Evolutionary conservation across 2,797 vertebrate species (phyloP).

Genomic region (Channallabes apus): DNA sequence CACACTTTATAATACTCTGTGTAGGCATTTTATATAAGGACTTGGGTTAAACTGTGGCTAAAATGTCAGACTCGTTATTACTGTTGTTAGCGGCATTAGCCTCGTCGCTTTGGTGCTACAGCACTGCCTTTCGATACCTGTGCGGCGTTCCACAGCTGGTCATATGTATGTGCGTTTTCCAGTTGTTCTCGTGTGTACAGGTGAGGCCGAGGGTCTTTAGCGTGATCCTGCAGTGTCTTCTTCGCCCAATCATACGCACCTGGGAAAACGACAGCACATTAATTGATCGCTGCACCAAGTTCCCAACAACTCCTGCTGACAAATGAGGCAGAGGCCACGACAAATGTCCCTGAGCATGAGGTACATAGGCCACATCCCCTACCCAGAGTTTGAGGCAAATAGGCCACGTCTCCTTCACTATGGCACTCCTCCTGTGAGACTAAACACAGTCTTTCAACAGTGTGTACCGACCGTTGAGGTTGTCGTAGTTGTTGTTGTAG

Average conservation of each 20-base stretch:
- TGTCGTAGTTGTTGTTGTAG: constrained; percentile 88
- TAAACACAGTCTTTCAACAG: neutral
- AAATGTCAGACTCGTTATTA: too few species aligned
- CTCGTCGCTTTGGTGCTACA: neutral
- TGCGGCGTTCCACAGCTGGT: constrained; percentile 85
- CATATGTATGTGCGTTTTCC: constrained; percentile 79
- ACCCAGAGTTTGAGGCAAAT: neutral
- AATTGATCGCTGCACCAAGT: neutral
- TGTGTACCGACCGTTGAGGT: constrained; percentile 74
- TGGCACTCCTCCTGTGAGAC: neutral
- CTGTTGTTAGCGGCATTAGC: neutral
- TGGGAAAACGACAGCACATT: constrained; percentile 43
- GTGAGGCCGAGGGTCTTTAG: constrained; percentile 77
- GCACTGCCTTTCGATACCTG: constrained; percentile 70
- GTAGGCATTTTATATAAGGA: too few species aligned
- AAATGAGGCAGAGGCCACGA: neutral
- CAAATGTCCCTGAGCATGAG: neutral
- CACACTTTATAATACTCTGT: neutral
- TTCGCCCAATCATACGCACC: constrained; percentile 81
- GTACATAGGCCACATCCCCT: neutral
- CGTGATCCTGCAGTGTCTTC: constrained; percentile 80
- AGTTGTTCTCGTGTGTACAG: constrained; percentile 77
- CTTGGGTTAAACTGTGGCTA: too few species aligned
- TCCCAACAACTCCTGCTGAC: neutral
- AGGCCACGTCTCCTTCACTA: neutral